These are phyloP conservation scores for Bradypus variegatus DNA, from an alignment of 2,797 vertebrate species.

Conservation along the genomic window DNA sequence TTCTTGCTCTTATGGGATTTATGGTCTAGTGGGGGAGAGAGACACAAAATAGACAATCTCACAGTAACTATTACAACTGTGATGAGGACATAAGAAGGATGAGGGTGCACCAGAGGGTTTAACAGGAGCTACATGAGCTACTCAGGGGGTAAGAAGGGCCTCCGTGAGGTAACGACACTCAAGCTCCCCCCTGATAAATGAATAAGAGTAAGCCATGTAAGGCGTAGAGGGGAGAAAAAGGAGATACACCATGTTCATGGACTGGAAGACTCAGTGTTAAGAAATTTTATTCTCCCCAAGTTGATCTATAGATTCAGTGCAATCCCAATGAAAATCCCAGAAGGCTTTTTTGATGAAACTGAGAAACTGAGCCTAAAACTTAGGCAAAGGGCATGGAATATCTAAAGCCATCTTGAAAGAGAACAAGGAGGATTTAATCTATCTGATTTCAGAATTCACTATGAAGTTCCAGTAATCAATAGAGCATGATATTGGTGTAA, in stretches of 20 bases:
- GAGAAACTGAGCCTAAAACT: neutral
- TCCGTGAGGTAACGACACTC: neutral
- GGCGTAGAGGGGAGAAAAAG: neutral
- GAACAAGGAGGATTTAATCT: neutral
- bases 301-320: neutral
- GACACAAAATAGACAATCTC: neutral
- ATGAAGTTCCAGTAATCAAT: neutral
- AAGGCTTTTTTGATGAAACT: neutral
- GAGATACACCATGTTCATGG: constrained; percentile 19
- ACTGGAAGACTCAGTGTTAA: neutral
- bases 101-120: neutral
- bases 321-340: neutral
- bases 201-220: neutral
- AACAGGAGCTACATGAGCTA: neutral
- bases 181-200: neutral
- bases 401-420: constrained; percentile 9
- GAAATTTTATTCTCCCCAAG: neutral
- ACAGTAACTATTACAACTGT: neutral
- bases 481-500: neutral
- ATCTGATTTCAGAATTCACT: neutral
- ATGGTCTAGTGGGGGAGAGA: neutral
- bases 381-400: neutral
- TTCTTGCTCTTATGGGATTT: neutral
- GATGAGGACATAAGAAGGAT: neutral
- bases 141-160: neutral